Evolutionary conservation across 1,140 invertebrate species (phyloP).

Genomic region (Drosophila pachea): DNA sequence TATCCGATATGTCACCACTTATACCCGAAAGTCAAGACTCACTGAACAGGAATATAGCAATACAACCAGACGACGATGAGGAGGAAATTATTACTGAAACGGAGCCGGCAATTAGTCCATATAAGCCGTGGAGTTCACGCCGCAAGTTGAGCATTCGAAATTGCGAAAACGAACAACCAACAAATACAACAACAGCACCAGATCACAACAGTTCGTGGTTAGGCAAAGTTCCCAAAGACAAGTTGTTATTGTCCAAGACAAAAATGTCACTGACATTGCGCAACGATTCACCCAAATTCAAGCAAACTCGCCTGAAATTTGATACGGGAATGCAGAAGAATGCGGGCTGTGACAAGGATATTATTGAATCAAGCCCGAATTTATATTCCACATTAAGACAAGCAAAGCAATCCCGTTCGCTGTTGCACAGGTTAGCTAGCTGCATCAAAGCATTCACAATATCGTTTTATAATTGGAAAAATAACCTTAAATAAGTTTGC

Average conservation of each 20-base stretch:
- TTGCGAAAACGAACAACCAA: constrained; percentile 50
- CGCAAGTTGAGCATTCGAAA: constrained; percentile 36
- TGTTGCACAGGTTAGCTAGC: constrained; percentile 47
- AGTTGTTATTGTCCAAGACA: constrained; percentile 20
- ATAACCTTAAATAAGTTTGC: constrained; percentile 50
- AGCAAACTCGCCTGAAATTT: constrained; percentile 60
- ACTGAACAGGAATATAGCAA: constrained; percentile 66
- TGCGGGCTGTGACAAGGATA: constrained; percentile 41
- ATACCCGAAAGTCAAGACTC: constrained; percentile 50
- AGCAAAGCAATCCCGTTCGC: constrained; percentile 43
- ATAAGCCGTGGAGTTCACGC: constrained; percentile 29
- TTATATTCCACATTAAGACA: constrained; percentile 34
- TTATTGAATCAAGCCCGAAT: constrained; percentile 67
- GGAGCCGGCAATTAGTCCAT: constrained; percentile 44
- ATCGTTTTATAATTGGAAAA: constrained; percentile 11
- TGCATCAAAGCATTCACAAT: not conserved
- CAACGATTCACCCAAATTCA: constrained; percentile 37
- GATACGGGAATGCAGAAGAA: constrained; percentile 21
- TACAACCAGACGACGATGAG: constrained; percentile 41
- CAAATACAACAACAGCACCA: not conserved
- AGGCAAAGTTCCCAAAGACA: constrained; percentile 39
- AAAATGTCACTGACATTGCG: constrained; percentile 54
- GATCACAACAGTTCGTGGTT: constrained; percentile 29
- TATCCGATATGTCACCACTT: constrained; percentile 35
- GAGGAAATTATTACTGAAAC: constrained; percentile 62